Conservation (phyloP, 2,888 invertebrate species). For the Luperina nickerlii region DNA sequence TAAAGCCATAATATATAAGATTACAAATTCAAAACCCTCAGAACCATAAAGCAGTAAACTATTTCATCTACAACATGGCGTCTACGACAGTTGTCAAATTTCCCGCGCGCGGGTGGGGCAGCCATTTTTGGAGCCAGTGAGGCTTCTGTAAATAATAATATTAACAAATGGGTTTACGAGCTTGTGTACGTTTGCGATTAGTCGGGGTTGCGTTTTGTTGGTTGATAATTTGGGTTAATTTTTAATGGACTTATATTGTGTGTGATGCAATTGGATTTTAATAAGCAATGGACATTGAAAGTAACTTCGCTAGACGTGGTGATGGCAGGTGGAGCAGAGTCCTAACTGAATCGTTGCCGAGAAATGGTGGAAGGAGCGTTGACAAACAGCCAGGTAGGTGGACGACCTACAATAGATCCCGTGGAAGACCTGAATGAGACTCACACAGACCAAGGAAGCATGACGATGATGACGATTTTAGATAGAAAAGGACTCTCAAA, state of each 20-base stretch:
- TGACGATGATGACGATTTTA: too few relatives aligned
- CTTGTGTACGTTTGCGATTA: constrained; percentile 57
- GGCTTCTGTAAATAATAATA: constrained; percentile 63
- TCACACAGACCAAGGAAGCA: too few relatives aligned
- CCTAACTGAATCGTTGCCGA: too few relatives aligned
- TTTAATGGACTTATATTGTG: neutral
- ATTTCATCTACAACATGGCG: constrained; percentile 50
- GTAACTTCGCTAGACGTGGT: too few relatives aligned
- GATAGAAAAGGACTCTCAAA: neutral
- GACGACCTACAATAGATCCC: too few relatives aligned
- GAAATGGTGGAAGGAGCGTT: too few relatives aligned
- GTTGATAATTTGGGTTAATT: constrained; percentile 29
- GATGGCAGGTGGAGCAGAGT: too few relatives aligned
- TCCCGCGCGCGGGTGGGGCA: constrained; percentile 75
- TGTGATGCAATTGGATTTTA: constrained; percentile 1
- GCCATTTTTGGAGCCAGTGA: constrained; percentile 58
- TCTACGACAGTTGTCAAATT: constrained; percentile 80
- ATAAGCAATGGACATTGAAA: neutral
- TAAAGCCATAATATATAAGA: neutral
- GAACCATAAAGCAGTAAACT: constrained; percentile 34
- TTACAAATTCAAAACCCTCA: constrained; percentile 31
- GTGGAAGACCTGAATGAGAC: too few relatives aligned
- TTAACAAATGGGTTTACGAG: constrained; percentile 54
- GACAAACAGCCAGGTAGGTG: too few relatives aligned
- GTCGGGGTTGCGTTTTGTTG: constrained; percentile 32